Percentiles rank a stretch among this genome's conserved stretches.
Conservation (phyloP, 2,797 vertebrate genomes). For the Knipowitschia caucasica region DNA sequence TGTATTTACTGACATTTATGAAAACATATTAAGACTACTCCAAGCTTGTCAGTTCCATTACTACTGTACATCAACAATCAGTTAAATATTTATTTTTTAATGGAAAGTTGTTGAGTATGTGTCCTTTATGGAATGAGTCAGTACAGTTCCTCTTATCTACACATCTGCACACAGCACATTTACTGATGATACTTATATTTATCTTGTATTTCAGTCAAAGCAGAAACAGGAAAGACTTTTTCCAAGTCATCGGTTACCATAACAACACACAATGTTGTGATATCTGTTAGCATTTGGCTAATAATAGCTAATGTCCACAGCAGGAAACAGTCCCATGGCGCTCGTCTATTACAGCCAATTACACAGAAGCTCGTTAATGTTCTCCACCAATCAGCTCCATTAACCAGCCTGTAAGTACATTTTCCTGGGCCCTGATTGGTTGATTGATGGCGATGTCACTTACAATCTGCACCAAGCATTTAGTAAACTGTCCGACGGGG, state of each 20-base stretch:
- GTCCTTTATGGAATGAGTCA: no score
- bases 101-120: no score
- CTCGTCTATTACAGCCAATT: constrained; percentile 62
- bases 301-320: constrained; percentile 61
- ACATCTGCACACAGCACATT: no score
- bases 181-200: no score
- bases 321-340: constrained; percentile 56
- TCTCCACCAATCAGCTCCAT: constrained; percentile 68
- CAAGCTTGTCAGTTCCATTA: no score
- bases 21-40: no score
- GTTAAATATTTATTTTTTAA: no score
- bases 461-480: constrained; percentile 56
- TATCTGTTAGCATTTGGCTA: constrained; percentile 43
- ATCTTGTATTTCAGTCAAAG: no score
- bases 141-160: no score
- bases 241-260: constrained; percentile 16
- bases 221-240: constrained; percentile 14
- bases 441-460: constrained; percentile 46
- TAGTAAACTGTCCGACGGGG: constrained; percentile 29
- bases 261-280: neutral
- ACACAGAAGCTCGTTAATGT: constrained; percentile 66
- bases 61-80: no score
- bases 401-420: constrained; percentile 54
- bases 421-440: constrained; percentile 47
- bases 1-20: no score